phyloP scores from a whole-genome alignment of 2,888 invertebrate genomes.

The Scotopteryx bipunctaria region DNA sequence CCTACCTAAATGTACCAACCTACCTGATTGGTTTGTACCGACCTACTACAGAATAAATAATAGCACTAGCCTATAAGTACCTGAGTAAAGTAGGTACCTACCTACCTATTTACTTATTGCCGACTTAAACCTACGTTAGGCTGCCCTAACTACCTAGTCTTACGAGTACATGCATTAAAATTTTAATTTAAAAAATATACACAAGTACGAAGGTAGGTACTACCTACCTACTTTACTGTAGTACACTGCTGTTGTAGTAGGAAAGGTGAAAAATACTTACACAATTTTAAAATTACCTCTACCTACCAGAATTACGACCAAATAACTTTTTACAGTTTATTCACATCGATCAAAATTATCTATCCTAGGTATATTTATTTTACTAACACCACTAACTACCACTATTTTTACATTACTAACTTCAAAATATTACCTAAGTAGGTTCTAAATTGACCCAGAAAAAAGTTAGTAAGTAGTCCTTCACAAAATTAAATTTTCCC shows the following conservation, averaged over 20 bases:
- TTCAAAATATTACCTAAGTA: background rate
- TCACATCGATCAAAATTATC: background rate
- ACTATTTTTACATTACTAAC: background rate
- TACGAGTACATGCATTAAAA: no score
- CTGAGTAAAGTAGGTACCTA: background rate
- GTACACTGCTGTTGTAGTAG: background rate
- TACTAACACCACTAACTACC: background rate
- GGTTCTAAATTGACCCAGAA: background rate
- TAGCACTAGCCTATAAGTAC: no score
- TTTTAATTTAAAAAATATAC: background rate
- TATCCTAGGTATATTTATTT: background rate
- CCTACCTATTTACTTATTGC: no score
- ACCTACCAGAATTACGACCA: background rate
- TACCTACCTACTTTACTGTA: background rate
- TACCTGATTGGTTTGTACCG: background rate
- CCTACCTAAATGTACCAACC: background rate
- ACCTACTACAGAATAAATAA: no score
- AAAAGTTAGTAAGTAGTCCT: background rate
- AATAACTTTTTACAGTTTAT: background rate
- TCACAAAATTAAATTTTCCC: conserved; percentile 28
- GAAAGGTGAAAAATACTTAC: no score
- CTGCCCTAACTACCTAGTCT: no score
- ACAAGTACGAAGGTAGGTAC: background rate
- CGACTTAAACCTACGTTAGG: no score
- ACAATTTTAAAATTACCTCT: no score